Conservation (phyloP, 2,113 vertebrate genomes). For the Dasyprocta punctata region DNA sequence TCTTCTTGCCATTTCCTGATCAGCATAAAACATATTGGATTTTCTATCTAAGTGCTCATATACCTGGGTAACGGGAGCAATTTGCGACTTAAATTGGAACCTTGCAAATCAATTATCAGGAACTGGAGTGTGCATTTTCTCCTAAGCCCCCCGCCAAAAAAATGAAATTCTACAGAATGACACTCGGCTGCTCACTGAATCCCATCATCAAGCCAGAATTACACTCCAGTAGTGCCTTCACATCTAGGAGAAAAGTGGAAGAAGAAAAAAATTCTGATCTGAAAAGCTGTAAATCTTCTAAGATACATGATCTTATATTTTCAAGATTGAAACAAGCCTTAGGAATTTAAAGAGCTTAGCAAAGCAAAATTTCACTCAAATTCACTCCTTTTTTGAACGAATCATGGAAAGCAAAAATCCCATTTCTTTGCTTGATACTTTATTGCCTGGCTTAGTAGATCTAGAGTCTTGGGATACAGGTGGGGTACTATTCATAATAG, state of each 20-base stretch:
- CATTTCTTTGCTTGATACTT: constrained; percentile 28
- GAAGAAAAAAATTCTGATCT: background rate
- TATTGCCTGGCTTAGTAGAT: background rate
- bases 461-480: background rate
- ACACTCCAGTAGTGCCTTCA: background rate
- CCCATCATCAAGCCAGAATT: background rate
- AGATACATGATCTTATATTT: background rate
- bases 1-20: constrained; percentile 41
- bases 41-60: constrained; percentile 54
- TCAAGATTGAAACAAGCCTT: constrained; percentile 63
- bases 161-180: constrained; percentile 57
- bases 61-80: constrained; percentile 37
- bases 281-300: constrained; percentile 68
- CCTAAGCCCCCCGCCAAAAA: background rate
- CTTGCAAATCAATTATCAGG: constrained; percentile 67
- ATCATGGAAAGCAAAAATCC: background rate
- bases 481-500: background rate
- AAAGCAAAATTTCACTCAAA: constrained; percentile 51
- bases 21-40: constrained; percentile 31
- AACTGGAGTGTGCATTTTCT: constrained; percentile 56
- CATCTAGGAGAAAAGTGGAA: constrained; percentile 32
- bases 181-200: constrained; percentile 16
- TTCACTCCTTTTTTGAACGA: background rate
- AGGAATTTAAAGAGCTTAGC: background rate
- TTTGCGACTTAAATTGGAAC: constrained; percentile 70